phyloP scores from a whole-genome alignment of 1,140 invertebrate genomes.

The Ctenoplectra terminalis region DNA sequence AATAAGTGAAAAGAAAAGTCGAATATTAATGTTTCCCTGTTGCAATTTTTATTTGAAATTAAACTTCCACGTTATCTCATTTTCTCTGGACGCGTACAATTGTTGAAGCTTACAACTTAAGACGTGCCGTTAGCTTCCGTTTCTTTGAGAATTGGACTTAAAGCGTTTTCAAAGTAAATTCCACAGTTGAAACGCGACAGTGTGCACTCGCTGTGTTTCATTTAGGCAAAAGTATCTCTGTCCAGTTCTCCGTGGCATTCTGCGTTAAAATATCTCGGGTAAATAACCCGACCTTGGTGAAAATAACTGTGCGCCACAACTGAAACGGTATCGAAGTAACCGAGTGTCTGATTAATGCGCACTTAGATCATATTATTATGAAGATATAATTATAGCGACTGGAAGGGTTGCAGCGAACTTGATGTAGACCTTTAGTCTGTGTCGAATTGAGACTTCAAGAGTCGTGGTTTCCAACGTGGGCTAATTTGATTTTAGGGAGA shows the following conservation, averaged over 20 bases:
- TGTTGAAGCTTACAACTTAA: background rate
- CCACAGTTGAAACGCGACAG: background rate
- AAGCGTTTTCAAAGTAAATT: background rate
- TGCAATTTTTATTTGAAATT: too few relatives aligned
- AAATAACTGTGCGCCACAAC: constrained; percentile 30
- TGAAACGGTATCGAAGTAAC: background rate
- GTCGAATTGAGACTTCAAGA: too few relatives aligned
- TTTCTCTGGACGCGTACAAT: too few relatives aligned
- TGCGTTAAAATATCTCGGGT: constrained; percentile 39
- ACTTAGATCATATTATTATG: background rate
- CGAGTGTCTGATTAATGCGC: background rate
- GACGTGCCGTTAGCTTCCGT: background rate
- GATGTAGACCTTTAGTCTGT: background rate
- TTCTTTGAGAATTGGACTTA: background rate
- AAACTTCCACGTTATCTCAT: too few relatives aligned
- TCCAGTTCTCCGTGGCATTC: constrained; percentile 8
- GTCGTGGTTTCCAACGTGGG: too few relatives aligned
- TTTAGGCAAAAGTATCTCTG: constrained; percentile 3
- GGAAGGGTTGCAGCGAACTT: background rate
- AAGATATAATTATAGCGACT: background rate
- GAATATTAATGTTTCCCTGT: too few relatives aligned
- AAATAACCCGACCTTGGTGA: constrained; percentile 38
- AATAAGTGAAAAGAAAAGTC: too few relatives aligned
- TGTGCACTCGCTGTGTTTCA: background rate
- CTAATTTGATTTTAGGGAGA: too few relatives aligned